Evolutionary conservation across 2,888 invertebrate genomes (phyloP).

Genomic region (Nebria brevicollis): DNA sequence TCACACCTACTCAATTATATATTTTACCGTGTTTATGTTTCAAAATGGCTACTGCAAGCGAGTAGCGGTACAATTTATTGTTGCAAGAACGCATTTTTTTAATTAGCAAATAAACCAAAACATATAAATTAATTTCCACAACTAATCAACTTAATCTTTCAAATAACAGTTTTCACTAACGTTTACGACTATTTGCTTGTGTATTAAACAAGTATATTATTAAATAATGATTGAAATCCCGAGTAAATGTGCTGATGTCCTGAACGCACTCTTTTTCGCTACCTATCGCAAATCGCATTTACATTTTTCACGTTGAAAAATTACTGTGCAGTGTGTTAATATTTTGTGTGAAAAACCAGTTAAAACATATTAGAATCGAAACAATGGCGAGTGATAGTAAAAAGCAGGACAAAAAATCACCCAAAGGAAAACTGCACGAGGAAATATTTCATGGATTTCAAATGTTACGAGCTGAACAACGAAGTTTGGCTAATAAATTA

Average conservation of each 20-base stretch:
- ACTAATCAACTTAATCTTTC: no score
- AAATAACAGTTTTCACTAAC: no score
- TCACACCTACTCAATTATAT: constrained; percentile 27
- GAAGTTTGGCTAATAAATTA: constrained; percentile 85
- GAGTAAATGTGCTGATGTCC: no score
- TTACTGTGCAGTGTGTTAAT: constrained; percentile 27
- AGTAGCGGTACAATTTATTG: constrained; percentile 40
- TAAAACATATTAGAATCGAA: constrained; percentile 11
- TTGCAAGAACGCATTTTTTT: constrained; percentile 32
- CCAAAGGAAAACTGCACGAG: constrained; percentile 71
- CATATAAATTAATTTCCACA: background rate
- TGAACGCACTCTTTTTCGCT: background rate
- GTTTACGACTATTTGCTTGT: no score
- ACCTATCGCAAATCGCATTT: background rate
- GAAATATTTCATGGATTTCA: constrained; percentile 91
- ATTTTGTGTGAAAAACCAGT: constrained; percentile 30
- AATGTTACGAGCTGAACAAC: constrained; percentile 85
- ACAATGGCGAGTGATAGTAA: constrained; percentile 61
- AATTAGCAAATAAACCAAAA: constrained; percentile 25
- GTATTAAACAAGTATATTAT: no score
- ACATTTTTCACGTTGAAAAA: constrained; percentile 8
- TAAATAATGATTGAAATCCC: no score
- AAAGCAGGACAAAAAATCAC: constrained; percentile 60
- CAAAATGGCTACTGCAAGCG: constrained; percentile 48
- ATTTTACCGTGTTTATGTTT: constrained; percentile 41